Evolutionary conservation across 1,140 invertebrate genomes (phyloP).

Genomic region (Megathymus violae): DNA sequence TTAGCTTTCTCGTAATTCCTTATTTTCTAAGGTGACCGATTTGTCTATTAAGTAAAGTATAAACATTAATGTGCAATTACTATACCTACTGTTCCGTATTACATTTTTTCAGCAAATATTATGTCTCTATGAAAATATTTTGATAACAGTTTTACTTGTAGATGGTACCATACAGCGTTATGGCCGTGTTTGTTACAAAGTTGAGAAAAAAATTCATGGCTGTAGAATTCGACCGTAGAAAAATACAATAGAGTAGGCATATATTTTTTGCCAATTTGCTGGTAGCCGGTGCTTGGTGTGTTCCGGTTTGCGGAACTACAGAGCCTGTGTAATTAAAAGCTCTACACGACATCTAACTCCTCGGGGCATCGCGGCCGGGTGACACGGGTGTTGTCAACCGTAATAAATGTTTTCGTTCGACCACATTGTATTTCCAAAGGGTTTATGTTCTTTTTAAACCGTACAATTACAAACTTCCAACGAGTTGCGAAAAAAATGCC

Average conservation of each 20-base stretch:
- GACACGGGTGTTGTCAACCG: constrained; percentile 6
- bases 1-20: constrained; percentile 1
- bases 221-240: constrained; percentile 17
- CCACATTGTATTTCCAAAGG: not conserved
- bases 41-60: not conserved
- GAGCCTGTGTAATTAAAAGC: constrained; percentile 24
- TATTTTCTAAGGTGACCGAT: not conserved
- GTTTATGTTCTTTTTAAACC: too few relatives aligned
- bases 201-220: too few relatives aligned
- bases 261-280: constrained; percentile 31
- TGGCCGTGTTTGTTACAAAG: too few relatives aligned
- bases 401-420: constrained; percentile 14
- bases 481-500: too few relatives aligned
- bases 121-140: too few relatives aligned
- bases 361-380: not conserved
- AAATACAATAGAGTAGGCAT: constrained; percentile 5
- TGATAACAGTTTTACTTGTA: too few relatives aligned
- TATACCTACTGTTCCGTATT: too few relatives aligned
- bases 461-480: not conserved
- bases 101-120: too few relatives aligned
- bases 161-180: too few relatives aligned
- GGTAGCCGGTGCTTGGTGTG: constrained; percentile 19
- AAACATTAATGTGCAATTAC: too few relatives aligned
- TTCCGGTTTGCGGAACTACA: constrained; percentile 17
- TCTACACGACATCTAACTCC: constrained; percentile 28